Conservation (phyloP, 2,113 vertebrate genomes). For the Otocyon megalotis region DNA sequence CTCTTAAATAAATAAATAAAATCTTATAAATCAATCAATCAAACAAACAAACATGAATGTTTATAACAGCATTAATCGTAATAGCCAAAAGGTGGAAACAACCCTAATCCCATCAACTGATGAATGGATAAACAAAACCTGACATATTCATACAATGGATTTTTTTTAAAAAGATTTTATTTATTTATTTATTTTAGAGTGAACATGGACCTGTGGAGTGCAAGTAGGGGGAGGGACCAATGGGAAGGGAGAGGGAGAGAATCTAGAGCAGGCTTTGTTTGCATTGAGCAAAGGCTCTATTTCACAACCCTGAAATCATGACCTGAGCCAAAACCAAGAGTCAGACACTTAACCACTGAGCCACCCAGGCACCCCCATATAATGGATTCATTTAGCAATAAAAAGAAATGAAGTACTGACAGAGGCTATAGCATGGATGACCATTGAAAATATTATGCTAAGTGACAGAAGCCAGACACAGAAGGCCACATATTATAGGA, state of each 20-base stretch:
- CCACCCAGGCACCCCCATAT: background rate
- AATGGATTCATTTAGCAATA: background rate
- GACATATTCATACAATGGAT: background rate
- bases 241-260: background rate
- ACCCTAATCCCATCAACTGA: background rate
- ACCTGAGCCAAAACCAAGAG: background rate
- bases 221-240: background rate
- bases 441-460: background rate
- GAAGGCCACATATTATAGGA: background rate
- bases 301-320: background rate
- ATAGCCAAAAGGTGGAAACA: background rate
- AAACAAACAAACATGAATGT: background rate
- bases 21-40: no score
- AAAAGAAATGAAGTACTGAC: background rate
- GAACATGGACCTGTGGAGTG: no score
- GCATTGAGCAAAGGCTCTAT: no score
- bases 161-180: no score
- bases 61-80: background rate
- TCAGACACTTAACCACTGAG: background rate
- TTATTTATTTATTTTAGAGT: no score
- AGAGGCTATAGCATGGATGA: background rate
- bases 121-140: background rate
- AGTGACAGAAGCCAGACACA: background rate
- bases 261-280: background rate
- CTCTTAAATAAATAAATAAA: no score